Evolutionary conservation across 2,797 vertebrate species (phyloP).

Genomic region (Calcarius lapponicus): DNA sequence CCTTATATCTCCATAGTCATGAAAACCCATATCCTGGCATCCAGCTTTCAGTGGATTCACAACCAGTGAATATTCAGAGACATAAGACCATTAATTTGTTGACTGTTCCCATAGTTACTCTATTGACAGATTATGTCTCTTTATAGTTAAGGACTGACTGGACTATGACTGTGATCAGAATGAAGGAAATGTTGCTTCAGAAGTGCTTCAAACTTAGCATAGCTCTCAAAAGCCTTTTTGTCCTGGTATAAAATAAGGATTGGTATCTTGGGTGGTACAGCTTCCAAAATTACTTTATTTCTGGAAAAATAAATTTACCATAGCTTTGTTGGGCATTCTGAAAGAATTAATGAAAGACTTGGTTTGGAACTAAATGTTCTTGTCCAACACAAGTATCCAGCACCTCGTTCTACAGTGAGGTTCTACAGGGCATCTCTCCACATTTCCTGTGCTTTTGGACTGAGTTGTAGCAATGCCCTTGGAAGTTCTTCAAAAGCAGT

Average conservation of each 20-base stretch:
- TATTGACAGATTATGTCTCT: not conserved
- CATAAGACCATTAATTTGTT: not conserved
- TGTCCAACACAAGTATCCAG: not conserved
- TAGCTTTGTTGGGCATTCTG: not conserved
- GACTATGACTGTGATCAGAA: not conserved
- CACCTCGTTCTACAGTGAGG: not conserved
- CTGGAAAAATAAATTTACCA: not conserved
- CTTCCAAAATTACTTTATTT: not conserved
- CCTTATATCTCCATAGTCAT: not conserved
- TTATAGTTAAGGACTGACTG: not conserved
- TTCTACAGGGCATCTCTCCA: not conserved
- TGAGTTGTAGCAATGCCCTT: not conserved
- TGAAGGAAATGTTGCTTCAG: not conserved
- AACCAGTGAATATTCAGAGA: not conserved
- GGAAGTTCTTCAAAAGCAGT: not conserved
- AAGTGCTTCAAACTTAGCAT: not conserved
- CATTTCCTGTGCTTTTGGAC: accelerated
- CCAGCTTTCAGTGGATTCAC: not conserved
- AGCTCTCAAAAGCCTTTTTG: not conserved
- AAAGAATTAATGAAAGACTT: not conserved
- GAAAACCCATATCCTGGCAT: not conserved
- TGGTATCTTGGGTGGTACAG: not conserved
- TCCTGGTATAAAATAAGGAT: not conserved
- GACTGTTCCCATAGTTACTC: not conserved
- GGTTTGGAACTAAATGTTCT: not conserved